Conservation (phyloP, 2,888 invertebrate species). For the Molanna angustata region DNA sequence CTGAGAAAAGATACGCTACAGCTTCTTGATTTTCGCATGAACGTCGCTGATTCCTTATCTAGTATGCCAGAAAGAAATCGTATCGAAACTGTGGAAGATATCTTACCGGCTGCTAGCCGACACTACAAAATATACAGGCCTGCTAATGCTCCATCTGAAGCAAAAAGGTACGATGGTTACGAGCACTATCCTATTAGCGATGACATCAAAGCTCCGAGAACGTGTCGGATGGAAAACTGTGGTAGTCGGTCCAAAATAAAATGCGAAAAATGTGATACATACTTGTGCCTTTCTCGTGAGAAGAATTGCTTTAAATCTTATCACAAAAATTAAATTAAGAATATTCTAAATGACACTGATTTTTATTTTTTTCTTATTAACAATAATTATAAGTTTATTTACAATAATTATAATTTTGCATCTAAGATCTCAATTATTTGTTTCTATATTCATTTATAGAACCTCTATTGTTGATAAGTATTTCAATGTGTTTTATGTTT, state of each 20-base stretch:
- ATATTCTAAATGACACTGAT: too few species aligned
- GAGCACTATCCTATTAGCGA: conserved; percentile 34
- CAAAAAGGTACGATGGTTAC: conserved; percentile 35
- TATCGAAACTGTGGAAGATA: conserved; percentile 3
- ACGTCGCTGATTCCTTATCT: conserved; percentile 24
- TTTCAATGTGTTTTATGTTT: too few species aligned
- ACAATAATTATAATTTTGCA: too few species aligned
- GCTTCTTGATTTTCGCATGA: conserved; percentile 27
- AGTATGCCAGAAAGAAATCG: conserved; percentile 14
- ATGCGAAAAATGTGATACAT: not conserved
- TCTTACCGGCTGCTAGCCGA: not conserved
- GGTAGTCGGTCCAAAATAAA: not conserved
- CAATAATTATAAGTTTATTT: too few species aligned
- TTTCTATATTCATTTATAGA: too few species aligned
- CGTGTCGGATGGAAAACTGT: conserved; percentile 32
- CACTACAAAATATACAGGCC: conserved; percentile 15
- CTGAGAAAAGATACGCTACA: not conserved
- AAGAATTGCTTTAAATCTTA: not conserved
- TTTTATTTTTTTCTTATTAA: too few species aligned
- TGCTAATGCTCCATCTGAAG: conserved; percentile 31
- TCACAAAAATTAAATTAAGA: too few species aligned
- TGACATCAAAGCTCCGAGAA: conserved; percentile 33
- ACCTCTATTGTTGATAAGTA: too few species aligned
- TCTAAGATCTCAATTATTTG: too few species aligned
- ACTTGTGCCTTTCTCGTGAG: not conserved